Conservation (phyloP, 2,113 vertebrate species). For the Clarias batrachus region DNA sequence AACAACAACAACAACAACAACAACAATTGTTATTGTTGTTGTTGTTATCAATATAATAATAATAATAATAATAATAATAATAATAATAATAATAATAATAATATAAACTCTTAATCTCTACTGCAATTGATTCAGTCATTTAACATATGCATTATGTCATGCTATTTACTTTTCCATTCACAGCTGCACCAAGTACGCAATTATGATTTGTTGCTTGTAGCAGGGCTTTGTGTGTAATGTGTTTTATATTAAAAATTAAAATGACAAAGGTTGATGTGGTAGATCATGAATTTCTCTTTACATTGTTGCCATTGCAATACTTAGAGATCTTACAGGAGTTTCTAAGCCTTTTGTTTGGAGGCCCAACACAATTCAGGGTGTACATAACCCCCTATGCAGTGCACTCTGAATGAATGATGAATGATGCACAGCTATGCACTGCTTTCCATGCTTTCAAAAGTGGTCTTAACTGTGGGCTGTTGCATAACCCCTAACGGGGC, state of each 20-base stretch:
- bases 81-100: not conserved
- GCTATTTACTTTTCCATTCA: slow-evolving; percentile 58
- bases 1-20: too few species aligned
- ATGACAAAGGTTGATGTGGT: not conserved
- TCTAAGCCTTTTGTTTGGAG: not conserved
- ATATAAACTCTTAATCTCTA: not conserved
- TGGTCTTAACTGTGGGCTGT: slow-evolving; percentile 95
- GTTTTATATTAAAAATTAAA: slow-evolving; percentile 53
- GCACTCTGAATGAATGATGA: not conserved
- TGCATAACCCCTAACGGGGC: slow-evolving; percentile 96
- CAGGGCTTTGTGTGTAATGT: slow-evolving; percentile 58
- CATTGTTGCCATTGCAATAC: not conserved
- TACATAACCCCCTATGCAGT: not conserved
- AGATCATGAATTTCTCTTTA: not conserved
- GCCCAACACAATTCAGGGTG: not conserved
- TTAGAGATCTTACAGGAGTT: not conserved
- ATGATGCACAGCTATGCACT: slow-evolving; percentile 52
- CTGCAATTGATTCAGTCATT: not conserved
- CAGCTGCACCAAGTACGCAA: slow-evolving; percentile 65
- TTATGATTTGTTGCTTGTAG: slow-evolving; percentile 58
- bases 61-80: not conserved
- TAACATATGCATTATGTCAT: slow-evolving; percentile 11
- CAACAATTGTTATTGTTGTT: too few species aligned
- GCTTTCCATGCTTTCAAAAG: slow-evolving; percentile 74
- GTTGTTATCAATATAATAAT: too few species aligned